Percentiles rank a stretch among this genome's conserved stretches.
Conservation (phyloP, 2,888 invertebrate genomes). For the Drosophila anomelani region DNA sequence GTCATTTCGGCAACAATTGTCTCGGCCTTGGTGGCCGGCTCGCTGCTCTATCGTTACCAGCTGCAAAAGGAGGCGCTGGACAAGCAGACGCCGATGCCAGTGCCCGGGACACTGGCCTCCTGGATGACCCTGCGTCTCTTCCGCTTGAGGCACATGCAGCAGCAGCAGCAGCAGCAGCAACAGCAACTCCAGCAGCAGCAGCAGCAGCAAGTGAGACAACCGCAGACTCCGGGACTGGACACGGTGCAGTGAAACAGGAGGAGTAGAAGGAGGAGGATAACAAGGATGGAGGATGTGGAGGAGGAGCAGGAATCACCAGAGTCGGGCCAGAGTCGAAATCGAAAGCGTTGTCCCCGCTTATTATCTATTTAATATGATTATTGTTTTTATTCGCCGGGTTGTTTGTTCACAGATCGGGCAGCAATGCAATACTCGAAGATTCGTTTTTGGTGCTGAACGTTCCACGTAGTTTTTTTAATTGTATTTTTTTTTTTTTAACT, state of each 20-base stretch:
- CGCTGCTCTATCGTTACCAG: slow-evolving; percentile 91
- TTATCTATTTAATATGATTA: slow-evolving; percentile 40
- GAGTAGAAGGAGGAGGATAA: background rate
- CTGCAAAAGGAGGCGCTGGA: slow-evolving; percentile 89
- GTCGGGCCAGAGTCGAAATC: slow-evolving; percentile 10
- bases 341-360: slow-evolving; percentile 31
- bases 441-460: slow-evolving; percentile 62
- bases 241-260: slow-evolving; percentile 70
- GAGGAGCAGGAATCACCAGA: slow-evolving; percentile 1
- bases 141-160: slow-evolving; percentile 85
- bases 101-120: slow-evolving; percentile 88
- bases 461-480: slow-evolving; percentile 28
- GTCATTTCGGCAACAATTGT: slow-evolving; percentile 94
- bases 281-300: no score
- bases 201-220: slow-evolving; percentile 52
- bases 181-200: slow-evolving; percentile 37
- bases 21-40: slow-evolving; percentile 93
- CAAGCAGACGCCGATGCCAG: slow-evolving; percentile 86
- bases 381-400: slow-evolving; percentile 36
- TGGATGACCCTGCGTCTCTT: slow-evolving; percentile 90
- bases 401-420: slow-evolving; percentile 73
- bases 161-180: slow-evolving; percentile 50
- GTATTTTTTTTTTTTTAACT: background rate
- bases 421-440: slow-evolving; percentile 74
- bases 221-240: slow-evolving; percentile 67